phyloP scores from a whole-genome alignment of 2,797 vertebrate genomes.

The Trematomus bernacchii region DNA sequence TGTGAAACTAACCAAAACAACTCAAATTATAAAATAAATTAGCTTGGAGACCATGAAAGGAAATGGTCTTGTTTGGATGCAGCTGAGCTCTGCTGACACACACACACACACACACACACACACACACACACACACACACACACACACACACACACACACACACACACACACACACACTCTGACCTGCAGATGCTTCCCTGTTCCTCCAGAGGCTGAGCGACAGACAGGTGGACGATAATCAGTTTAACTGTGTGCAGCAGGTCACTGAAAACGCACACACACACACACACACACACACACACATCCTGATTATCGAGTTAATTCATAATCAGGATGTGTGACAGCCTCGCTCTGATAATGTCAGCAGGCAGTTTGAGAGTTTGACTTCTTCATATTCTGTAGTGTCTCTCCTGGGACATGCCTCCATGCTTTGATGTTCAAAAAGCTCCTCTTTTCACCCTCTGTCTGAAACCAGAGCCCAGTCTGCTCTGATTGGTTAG shows the following conservation, averaged over 20 bases:
- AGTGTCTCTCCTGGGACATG: not conserved
- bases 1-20: too few relatives aligned
- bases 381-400: not conserved
- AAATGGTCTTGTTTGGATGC: not conserved
- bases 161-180: not conserved
- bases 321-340: not conserved
- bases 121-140: too few relatives aligned
- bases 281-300: not conserved
- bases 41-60: too few relatives aligned
- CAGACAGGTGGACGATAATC: constrained; percentile 19
- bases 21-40: too few relatives aligned
- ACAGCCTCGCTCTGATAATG: constrained; percentile 3
- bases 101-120: too few relatives aligned
- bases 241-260: constrained; percentile 27
- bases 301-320: constrained; percentile 14
- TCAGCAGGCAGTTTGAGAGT: not conserved
- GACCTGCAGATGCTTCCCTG: constrained; percentile 22
- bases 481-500: too few relatives aligned
- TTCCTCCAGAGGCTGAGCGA: not conserved
- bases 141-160: not conserved
- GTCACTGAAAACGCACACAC: constrained; percentile 7
- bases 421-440: too few relatives aligned
- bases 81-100: not conserved
- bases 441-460: too few relatives aligned
- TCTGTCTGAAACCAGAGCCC: too few relatives aligned